These are phyloP conservation scores for Aplodontia rufa DNA, from an alignment of 2,113 vertebrate species.

Conservation along the genomic window DNA sequence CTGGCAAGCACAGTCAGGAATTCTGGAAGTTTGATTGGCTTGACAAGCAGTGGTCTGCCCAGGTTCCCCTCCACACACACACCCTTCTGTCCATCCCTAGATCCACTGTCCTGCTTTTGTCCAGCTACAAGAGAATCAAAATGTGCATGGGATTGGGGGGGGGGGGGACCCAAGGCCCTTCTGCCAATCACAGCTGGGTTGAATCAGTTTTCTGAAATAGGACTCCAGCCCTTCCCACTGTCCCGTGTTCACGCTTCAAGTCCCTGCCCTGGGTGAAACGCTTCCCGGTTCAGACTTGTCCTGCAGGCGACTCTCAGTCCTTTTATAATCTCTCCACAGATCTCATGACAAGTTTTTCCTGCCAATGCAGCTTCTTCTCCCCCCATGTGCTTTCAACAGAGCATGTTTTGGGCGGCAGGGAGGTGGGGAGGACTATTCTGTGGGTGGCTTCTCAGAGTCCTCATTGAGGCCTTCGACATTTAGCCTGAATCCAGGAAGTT, in stretches of 20 bases:
- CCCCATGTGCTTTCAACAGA: not conserved
- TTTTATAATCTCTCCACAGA: not conserved
- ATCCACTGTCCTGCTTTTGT: not conserved
- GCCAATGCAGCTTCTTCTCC: not conserved
- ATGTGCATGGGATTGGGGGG: not conserved
- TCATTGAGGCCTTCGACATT: slow-evolving; percentile 32
- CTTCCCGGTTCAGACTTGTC: slow-evolving; percentile 46
- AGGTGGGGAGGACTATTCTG: not conserved
- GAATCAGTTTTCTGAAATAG: not conserved
- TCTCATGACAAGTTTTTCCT: not conserved
- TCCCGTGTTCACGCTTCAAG: slow-evolving; percentile 34
- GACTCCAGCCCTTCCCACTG: not conserved
- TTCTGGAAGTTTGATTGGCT: not conserved
- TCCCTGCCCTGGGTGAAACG: slow-evolving; percentile 1
- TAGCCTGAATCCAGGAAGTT: slow-evolving; percentile 63
- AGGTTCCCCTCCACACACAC: not conserved
- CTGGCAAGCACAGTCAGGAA: not conserved
- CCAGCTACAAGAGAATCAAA: slow-evolving; percentile 14
- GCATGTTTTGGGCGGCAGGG: not conserved
- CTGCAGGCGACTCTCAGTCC: not conserved
- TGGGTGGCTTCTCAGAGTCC: slow-evolving; percentile 43
- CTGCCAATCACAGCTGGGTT: not conserved
- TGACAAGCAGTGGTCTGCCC: not conserved
- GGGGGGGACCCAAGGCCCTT: not conserved
- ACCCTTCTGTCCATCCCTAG: not conserved